Evolutionary conservation across 1,140 invertebrate species (phyloP), one percentile per base, ranked within the genome.

Genomic region (Lanistes nyassanus): DNA sequence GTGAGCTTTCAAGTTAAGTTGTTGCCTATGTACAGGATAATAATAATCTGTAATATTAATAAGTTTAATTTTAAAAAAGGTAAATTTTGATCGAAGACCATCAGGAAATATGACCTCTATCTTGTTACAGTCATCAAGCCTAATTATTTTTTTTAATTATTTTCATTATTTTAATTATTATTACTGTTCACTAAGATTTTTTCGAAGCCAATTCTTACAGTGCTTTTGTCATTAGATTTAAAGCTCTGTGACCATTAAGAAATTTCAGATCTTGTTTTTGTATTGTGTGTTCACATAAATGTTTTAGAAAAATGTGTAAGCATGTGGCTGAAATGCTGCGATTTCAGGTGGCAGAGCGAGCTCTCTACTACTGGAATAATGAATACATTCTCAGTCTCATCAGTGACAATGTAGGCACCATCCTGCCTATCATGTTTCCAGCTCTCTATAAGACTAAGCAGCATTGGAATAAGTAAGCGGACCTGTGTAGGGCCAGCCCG

Each of bases 391-490:
- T 91, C 42, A 91, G 89, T 77, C 79, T 91, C 74, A 90, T 91
- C 72, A 88, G 88, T 76, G 91, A 91, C 76, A 91, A 90, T 81
- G 85, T 87, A 62, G 75, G 65, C 55, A 81, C 79, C 42, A 85
- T 89, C 56, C 83, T 90, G n/a, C 88, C 89, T 51, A 95, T 99
- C 72, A 92, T 95, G 97, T 98, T 97, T 91, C 97, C 98, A 56
- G 94, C 97, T 76, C 91, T 99, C 74, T 98, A 98, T 90, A 94
- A 95, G 84, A 98, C 96, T 6, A 98, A 99, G 90, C 96, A 95
- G 83, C 98, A 99, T 90, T 99, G 98, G 98, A 99, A 99, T 91
- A 99, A 99, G 92, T 93, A 89, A 90, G 90, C n/a, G 19, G 42
- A 16, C 42, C 42, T 47, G 42, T 47, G 42, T 16, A 13, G 42